These are phyloP conservation scores for Pollenia angustigena DNA, from an alignment of 2,888 invertebrate genomes.

Conservation along the genomic window DNA sequence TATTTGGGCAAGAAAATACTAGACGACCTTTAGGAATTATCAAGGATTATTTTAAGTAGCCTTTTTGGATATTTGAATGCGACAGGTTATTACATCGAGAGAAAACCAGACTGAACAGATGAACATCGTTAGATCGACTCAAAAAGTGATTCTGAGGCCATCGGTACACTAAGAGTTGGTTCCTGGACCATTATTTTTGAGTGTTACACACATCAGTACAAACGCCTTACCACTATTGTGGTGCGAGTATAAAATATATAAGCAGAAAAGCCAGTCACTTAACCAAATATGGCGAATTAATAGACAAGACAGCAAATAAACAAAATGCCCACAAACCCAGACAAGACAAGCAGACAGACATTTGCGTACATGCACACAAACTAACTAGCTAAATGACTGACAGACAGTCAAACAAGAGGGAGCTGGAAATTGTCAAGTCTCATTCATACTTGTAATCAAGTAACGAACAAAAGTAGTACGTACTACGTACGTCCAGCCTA, in stretches of 20 bases:
- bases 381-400: neutral
- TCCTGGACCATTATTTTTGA: neutral
- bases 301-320: conserved; percentile 11
- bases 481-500: conserved; percentile 12
- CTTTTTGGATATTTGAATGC: too few species aligned
- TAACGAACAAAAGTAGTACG: neutral
- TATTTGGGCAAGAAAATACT: too few species aligned
- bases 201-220: neutral
- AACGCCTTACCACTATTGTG: neutral
- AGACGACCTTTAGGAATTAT: too few species aligned
- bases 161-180: too few species aligned
- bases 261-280: conserved; percentile 3
- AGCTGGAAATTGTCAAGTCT: conserved; percentile 39
- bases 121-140: too few species aligned
- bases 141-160: too few species aligned
- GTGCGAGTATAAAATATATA: neutral
- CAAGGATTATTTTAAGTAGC: too few species aligned
- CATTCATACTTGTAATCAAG: conserved; percentile 31
- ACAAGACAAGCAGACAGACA: neutral
- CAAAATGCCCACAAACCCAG: neutral
- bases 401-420: conserved; percentile 27
- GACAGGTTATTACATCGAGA: too few species aligned
- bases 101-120: too few species aligned
- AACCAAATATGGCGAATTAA: conserved; percentile 35
- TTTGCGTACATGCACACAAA: conserved; percentile 1